Conservation (phyloP, 1,140 invertebrate species). For the Achroia grisella region DNA sequence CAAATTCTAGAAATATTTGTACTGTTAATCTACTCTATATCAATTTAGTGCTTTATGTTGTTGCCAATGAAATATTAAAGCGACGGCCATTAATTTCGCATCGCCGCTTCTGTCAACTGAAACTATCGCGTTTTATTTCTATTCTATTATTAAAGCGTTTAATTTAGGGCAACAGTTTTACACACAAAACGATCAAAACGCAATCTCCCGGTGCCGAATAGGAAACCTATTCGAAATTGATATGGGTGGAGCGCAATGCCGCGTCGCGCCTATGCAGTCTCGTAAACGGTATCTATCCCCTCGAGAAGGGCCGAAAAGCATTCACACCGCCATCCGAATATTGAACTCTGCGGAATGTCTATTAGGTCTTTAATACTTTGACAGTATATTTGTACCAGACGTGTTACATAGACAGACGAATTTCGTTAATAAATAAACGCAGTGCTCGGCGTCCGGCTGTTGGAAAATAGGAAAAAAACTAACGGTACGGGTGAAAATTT, state of each 20-base stretch:
- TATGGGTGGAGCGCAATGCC: constrained; percentile 66
- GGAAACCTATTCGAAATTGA: constrained; percentile 72
- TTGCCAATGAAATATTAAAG: constrained; percentile 59
- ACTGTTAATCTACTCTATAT: too few species aligned
- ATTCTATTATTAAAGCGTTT: constrained; percentile 71
- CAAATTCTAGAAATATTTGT: too few species aligned
- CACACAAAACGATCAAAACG: constrained; percentile 71
- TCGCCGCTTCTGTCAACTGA: constrained; percentile 46
- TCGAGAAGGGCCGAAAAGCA: constrained; percentile 32
- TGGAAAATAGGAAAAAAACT: constrained; percentile 55
- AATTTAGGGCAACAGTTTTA: constrained; percentile 71
- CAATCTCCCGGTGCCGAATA: constrained; percentile 62
- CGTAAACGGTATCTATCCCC: constrained; percentile 54
- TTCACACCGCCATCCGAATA: constrained; percentile 12
- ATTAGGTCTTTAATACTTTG: not conserved
- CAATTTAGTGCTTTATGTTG: too few species aligned
- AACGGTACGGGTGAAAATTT: constrained; percentile 50
- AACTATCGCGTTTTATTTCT: constrained; percentile 56
- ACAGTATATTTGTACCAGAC: constrained; percentile 16
- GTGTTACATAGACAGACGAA: constrained; percentile 62
- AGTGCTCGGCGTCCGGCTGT: constrained; percentile 47
- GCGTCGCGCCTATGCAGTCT: constrained; percentile 61
- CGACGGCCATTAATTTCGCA: constrained; percentile 25
- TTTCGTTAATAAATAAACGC: constrained; percentile 73
- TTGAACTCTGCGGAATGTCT: constrained; percentile 21